These are phyloP conservation scores for Pomacea maculata DNA, from an alignment of 1,140 invertebrate species.

Conservation along the genomic window DNA sequence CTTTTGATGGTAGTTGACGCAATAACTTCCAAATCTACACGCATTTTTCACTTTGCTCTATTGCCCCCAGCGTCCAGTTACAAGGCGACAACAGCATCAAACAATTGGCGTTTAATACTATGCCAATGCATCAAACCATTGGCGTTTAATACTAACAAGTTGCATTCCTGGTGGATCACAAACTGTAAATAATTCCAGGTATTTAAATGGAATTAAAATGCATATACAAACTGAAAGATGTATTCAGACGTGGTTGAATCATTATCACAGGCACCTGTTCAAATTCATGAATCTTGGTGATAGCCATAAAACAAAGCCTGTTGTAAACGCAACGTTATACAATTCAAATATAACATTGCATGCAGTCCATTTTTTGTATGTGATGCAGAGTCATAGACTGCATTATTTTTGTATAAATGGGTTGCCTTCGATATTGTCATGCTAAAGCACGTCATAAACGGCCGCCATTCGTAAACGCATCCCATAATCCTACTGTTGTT, in stretches of 20 bases:
- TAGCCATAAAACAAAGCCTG: too few relatives aligned
- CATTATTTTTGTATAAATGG: not conserved
- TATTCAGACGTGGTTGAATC: too few relatives aligned
- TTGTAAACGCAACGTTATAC: too few relatives aligned
- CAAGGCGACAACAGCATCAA: not conserved
- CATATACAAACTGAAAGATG: too few relatives aligned
- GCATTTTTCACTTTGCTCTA: conserved; percentile 53
- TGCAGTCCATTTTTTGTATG: not conserved
- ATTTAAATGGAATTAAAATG: too few relatives aligned
- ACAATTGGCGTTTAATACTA: not conserved
- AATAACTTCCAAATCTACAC: conserved; percentile 58
- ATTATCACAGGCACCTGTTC: too few relatives aligned
- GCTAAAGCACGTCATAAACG: conserved; percentile 24
- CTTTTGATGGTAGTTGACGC: conserved; percentile 60
- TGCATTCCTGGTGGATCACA: too few relatives aligned
- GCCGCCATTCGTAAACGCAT: conserved; percentile 39
- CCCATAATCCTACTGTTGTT: conserved; percentile 16
- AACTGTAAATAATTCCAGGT: too few relatives aligned
- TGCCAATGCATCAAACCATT: not conserved
- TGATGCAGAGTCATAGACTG: not conserved
- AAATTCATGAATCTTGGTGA: too few relatives aligned
- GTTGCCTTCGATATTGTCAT: not conserved
- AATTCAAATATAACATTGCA: not conserved
- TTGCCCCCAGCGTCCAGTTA: not conserved
- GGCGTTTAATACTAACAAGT: not conserved